Evolutionary conservation across 2,113 vertebrate species (phyloP).

Genomic region (Nycticebus coucang): DNA sequence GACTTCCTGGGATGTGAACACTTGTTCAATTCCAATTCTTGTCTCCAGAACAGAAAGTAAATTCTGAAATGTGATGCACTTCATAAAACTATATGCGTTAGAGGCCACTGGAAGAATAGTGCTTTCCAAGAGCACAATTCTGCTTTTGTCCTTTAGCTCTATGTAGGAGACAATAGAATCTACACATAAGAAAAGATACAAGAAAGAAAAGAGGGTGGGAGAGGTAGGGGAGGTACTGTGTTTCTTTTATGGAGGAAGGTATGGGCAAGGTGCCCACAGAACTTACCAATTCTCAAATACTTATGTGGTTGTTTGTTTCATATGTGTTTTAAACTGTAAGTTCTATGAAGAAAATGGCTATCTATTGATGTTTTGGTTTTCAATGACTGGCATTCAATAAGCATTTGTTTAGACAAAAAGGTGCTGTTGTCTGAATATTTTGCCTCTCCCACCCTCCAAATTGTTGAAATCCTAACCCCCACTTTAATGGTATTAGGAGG

Average conservation of each 20-base stretch:
- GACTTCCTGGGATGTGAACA: constrained; percentile 58
- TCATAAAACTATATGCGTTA: not conserved
- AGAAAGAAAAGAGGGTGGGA: not conserved
- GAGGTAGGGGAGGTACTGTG: not conserved
- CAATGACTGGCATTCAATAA: not conserved
- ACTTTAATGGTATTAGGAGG: not conserved
- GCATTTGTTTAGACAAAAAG: not conserved
- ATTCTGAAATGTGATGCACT: not conserved
- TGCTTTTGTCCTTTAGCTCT: not conserved
- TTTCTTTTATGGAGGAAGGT: not conserved
- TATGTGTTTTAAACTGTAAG: not conserved
- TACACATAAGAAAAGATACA: too few relatives aligned
- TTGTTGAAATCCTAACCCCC: not conserved
- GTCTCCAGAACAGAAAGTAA: constrained; percentile 8
- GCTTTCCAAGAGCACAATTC: not conserved
- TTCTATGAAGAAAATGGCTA: not conserved
- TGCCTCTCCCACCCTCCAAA: not conserved
- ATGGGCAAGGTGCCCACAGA: not conserved
- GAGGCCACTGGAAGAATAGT: not conserved
- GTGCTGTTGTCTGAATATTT: not conserved
- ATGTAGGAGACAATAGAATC: not conserved
- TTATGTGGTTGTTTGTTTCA: not conserved
- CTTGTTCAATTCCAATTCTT: not conserved
- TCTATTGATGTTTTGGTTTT: not conserved
- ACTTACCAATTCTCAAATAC: not conserved